Base-by-base conservation (phyloP, 2,888 invertebrate species). In the Mythimna loreyi region DNA sequence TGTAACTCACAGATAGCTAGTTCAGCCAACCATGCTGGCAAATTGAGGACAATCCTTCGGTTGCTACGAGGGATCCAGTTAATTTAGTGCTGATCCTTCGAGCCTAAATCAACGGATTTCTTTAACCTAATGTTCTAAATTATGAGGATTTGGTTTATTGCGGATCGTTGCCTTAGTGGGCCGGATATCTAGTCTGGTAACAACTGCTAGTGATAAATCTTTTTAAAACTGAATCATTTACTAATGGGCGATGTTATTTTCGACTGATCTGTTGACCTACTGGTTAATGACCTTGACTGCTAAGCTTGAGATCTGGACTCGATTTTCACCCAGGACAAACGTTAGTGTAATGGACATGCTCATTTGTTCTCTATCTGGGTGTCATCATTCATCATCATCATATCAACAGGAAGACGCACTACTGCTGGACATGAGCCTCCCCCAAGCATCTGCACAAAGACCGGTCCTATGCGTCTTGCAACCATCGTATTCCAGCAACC, bases 11-110 rank as follows among this genome's bases (percentile, higher is more conserved):
- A 77, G 55, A 74, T 64, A 78, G 74, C 77, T 70, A 74, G 67
- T 59, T 72, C 62, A 56, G 13, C 50, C 72, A 62, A 67, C 72
- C 50, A 56, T 63, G 47, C 67, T 72, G 78, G 67, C 66, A 76
- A 80, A 79, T 80, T 76, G 73, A 59, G 79, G 80, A 80, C 78
- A 80, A 75, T 78, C 80, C 76, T 63, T 80, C 63, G 65, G 62
- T 67, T 62, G 28, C 53, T 73, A 50, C 45, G 25, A 65, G 50
- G 58, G 64, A 70, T 65, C 74, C 59, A 53, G 62, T 74, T 78
- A 74, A 78, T 77, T 68, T 69, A 65, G 74, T 62, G 67, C 52
- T 68, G 69, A 65, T 68, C 64, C 65, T 50, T 58, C 62, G 40
- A 52, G 57, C 69, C 58, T 57, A 78, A 56, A 78, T 78, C 67